phyloP scores from a whole-genome alignment of 2,888 invertebrate genomes.

The Temnothorax ravouxi region DNA sequence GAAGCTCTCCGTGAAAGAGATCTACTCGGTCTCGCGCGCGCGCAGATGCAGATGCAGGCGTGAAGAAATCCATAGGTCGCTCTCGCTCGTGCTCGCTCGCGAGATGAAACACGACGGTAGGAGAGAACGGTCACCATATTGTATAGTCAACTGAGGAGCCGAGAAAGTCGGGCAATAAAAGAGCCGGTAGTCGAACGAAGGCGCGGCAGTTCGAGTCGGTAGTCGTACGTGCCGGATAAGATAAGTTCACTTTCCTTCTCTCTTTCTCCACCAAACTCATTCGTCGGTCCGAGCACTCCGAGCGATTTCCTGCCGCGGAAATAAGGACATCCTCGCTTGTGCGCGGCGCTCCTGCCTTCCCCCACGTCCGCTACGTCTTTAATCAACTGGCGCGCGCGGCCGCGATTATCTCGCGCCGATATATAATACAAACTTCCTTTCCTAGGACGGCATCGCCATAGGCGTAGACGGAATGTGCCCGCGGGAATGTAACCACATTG shows the following conservation, averaged over 20 bases:
- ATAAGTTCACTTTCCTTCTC: slow-evolving; percentile 66
- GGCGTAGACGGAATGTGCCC: slow-evolving; percentile 15
- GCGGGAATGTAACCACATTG: slow-evolving; percentile 29
- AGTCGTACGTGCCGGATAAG: slow-evolving; percentile 72
- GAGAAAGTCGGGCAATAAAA: slow-evolving; percentile 70
- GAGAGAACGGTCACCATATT: slow-evolving; percentile 65
- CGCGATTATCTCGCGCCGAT: slow-evolving; percentile 42
- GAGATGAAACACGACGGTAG: not conserved
- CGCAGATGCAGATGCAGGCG: no score
- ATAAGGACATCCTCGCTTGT: slow-evolving; percentile 65
- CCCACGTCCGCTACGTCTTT: slow-evolving; percentile 17
- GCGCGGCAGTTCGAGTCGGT: slow-evolving; percentile 69
- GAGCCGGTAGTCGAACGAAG: slow-evolving; percentile 62
- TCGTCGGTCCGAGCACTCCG: slow-evolving; percentile 66
- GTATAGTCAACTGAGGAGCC: slow-evolving; percentile 65
- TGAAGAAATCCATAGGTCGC: slow-evolving; percentile 8
- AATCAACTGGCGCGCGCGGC: slow-evolving; percentile 50
- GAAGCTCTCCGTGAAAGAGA: not conserved
- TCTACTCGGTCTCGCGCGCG: not conserved
- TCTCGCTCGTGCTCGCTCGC: slow-evolving; percentile 21
- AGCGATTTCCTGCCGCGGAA: slow-evolving; percentile 67
- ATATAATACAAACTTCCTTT: slow-evolving; percentile 34
- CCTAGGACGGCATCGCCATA: slow-evolving; percentile 1
- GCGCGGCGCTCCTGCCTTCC: slow-evolving; percentile 13
- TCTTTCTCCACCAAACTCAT: slow-evolving; percentile 53